Base-by-base conservation (phyloP, 2,888 invertebrate species). In the Anoplius nigerrimus region DNA sequence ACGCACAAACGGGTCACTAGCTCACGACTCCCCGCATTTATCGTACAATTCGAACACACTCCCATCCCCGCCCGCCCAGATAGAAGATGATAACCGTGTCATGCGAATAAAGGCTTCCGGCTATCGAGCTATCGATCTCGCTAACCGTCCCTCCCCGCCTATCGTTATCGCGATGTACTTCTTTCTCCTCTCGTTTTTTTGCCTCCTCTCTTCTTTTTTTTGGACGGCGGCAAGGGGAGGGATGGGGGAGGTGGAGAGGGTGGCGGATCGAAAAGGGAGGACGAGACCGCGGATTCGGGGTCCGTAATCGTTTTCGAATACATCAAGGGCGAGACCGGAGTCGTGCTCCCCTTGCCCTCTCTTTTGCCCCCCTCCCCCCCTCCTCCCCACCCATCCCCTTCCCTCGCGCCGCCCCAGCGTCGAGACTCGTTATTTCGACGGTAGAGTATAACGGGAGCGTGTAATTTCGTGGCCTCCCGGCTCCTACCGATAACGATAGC, bases 111-210 rank as follows among this genome's bases (percentile, higher is more conserved):
- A 48, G 48, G 48, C 48, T 48, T 48, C 48, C 48, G 18, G n/a
- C 48, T 48, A 48, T 48, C 48, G 48, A 48, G 16, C 55, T 53
- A 62, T 69, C 60, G 59, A 71, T 71, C 70, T 71, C 70, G 22
- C n/a, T 58, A 24, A 27, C 54, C 11, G 2, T 27, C n/a, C 27
- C 54, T n/a, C 22, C n/a, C 16, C 6, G 24, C 60, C 63, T 66
- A 54, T 58, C 71, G 69, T 43, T 65, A 71, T 65, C 71, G 70
- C 54, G 70, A 62, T 71, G 61, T 43, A 46, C 70, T 22, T 57
- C 27, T 59, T 62, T 54, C 21, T 51, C 42, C 45, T 45, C 11
- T 11, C 16, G 2, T 3, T 11, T 45, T 11, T 11, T 45, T 16
- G 2, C 45, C 11, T 11, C 11, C n/a, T 24, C 24, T 24, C 24